phyloP scores from a whole-genome alignment of 2,888 invertebrate species.

The Lithophane ornitopus region DNA sequence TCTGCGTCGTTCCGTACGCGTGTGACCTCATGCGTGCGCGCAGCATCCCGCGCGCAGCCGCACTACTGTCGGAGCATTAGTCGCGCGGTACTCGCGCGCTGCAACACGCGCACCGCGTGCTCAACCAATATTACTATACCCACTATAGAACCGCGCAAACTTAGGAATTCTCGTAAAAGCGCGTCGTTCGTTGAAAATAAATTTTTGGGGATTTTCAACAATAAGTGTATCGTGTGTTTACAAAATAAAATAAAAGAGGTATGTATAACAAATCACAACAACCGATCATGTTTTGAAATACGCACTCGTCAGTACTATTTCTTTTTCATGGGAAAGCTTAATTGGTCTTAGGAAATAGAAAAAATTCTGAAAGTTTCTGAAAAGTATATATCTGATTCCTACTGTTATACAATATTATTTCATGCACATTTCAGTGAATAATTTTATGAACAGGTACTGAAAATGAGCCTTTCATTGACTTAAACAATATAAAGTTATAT shows the following conservation, averaged over 20 bases:
- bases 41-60: slow-evolving; percentile 63
- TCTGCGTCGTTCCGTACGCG: not conserved
- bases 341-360: not conserved
- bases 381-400: not conserved
- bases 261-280: slow-evolving; percentile 43
- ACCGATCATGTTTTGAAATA: not conserved
- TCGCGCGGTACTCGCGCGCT: slow-evolving; percentile 77
- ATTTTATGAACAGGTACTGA: not conserved
- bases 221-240: slow-evolving; percentile 47
- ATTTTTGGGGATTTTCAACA: slow-evolving; percentile 22
- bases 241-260: slow-evolving; percentile 54
- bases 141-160: slow-evolving; percentile 38
- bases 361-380: too few species aligned
- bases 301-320: not conserved
- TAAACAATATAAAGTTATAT: not conserved
- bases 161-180: slow-evolving; percentile 35
- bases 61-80: slow-evolving; percentile 68
- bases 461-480: not conserved
- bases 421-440: not conserved
- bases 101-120: slow-evolving; percentile 67
- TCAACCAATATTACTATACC: slow-evolving; percentile 10
- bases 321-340: not conserved
- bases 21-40: slow-evolving; percentile 54
- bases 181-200: slow-evolving; percentile 27
- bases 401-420: slow-evolving; percentile 1